Conservation (phyloP, 2,888 invertebrate genomes). For the Erebia ligea region DNA sequence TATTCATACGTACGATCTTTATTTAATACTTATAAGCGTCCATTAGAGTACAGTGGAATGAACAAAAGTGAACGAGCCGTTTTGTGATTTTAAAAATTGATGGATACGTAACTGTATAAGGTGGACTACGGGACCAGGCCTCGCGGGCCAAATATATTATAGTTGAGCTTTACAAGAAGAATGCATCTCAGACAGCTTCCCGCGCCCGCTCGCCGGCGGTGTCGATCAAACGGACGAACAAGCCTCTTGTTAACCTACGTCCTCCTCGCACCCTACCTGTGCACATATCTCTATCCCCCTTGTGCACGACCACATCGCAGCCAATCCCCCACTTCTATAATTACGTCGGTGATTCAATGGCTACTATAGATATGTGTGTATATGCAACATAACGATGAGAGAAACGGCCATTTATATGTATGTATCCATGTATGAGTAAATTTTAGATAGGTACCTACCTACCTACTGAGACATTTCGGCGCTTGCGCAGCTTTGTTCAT, state of each 20-base stretch:
- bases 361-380: constrained; percentile 78
- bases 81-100: constrained; percentile 36
- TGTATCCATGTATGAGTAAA: constrained; percentile 68
- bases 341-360: constrained; percentile 83
- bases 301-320: constrained; percentile 76
- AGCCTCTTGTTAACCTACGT: constrained; percentile 80
- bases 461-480: constrained; percentile 64
- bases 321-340: constrained; percentile 84
- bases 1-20: background rate
- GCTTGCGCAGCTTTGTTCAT: constrained; percentile 44
- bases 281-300: constrained; percentile 58
- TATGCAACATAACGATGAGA: constrained; percentile 74
- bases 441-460: constrained; percentile 55
- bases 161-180: constrained; percentile 82
- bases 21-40: background rate
- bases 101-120: constrained; percentile 67
- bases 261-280: constrained; percentile 59
- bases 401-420: constrained; percentile 73
- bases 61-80: constrained; percentile 16
- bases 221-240: constrained; percentile 82
- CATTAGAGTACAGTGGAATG: constrained; percentile 16
- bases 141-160: constrained; percentile 78
- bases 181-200: constrained; percentile 79
- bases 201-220: constrained; percentile 79
- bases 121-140: constrained; percentile 53